These are phyloP conservation scores for Tylochromis polylepis DNA, from an alignment of 2,113 vertebrate genomes.

Conservation along the genomic window DNA sequence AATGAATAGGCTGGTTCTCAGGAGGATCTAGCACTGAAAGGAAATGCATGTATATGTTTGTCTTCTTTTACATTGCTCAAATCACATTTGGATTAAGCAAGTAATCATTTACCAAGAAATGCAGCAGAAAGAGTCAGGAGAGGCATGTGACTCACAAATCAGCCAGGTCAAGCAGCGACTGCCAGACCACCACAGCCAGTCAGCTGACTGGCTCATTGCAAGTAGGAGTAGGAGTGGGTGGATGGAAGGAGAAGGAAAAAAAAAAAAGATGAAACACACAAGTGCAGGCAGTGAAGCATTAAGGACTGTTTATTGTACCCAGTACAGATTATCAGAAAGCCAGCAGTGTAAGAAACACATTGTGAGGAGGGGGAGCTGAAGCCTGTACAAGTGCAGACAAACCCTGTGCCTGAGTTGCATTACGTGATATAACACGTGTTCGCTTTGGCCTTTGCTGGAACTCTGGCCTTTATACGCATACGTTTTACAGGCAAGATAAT, in stretches of 20 bases:
- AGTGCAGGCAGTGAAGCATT: conserved; percentile 64
- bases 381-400: conserved; percentile 69
- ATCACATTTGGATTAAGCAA: background rate
- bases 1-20: too few species aligned
- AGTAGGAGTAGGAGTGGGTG: background rate
- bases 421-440: background rate
- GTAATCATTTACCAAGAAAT: conserved; percentile 35
- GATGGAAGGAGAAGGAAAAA: background rate
- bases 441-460: background rate
- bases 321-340: conserved; percentile 92
- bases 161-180: conserved; percentile 32
- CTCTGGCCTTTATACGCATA: background rate
- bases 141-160: conserved; percentile 43
- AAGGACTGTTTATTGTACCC: conserved; percentile 92
- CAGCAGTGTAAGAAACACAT: conserved; percentile 85
- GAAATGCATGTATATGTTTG: background rate
- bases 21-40: background rate
- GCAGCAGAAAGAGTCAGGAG: background rate
- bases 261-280: conserved; percentile 33
- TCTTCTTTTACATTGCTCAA: background rate
- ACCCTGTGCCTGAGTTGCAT: background rate
- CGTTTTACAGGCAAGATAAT: background rate
- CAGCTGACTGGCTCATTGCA: conserved; percentile 46
- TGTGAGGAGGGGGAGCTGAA: conserved; percentile 50
- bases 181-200: conserved; percentile 8